These are phyloP conservation scores for Xanthia icteritia DNA, from an alignment of 2,888 invertebrate genomes.

Conservation along the genomic window DNA sequence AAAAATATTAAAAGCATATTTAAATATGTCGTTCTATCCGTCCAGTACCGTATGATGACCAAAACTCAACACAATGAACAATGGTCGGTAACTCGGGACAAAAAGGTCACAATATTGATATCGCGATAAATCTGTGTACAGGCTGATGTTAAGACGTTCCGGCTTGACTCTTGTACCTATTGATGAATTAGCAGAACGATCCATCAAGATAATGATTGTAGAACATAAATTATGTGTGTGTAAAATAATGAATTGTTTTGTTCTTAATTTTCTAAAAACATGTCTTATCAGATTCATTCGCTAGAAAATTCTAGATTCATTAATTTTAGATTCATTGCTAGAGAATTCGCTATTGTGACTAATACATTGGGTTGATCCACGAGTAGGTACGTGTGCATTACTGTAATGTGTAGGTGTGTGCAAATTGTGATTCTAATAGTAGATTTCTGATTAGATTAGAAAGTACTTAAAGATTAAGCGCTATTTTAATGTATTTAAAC, in stretches of 20 bases:
- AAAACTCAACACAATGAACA: constrained; percentile 88
- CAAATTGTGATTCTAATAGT: neutral
- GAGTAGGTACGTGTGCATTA: neutral
- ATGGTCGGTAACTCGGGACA: constrained; percentile 78
- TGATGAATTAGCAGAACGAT: neutral
- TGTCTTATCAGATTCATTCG: no score
- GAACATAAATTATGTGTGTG: neutral
- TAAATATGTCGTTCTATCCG: constrained; percentile 62
- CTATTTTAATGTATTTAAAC: neutral
- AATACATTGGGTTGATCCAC: neutral
- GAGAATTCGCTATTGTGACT: neutral
- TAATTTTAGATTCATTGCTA: no score
- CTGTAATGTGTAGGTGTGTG: neutral
- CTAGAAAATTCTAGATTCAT: no score
- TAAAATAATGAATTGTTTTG: no score
- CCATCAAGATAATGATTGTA: neutral
- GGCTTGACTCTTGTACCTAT: neutral
- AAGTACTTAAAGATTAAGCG: neutral
- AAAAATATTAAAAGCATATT: neutral
- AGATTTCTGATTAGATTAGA: neutral
- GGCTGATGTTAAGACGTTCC: constrained; percentile 65
- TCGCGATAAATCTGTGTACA: constrained; percentile 79
- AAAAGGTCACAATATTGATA: constrained; percentile 89
- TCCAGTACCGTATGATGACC: constrained; percentile 83
- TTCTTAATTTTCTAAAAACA: no score